phyloP scores from a whole-genome alignment of 2,113 vertebrate genomes.

The Jacana jacana region DNA sequence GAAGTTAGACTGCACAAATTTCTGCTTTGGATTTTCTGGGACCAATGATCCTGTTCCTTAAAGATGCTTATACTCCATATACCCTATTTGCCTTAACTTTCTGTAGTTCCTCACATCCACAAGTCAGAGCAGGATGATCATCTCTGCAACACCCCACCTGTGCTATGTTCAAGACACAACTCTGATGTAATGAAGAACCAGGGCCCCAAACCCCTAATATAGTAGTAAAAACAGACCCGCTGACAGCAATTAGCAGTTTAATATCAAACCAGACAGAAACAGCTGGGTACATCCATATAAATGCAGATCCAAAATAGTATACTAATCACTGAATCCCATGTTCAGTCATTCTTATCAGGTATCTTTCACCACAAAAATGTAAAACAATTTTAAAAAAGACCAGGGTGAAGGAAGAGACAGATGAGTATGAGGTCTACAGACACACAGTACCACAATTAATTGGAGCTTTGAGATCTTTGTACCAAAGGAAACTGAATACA shows the following conservation, averaged over 20 bases:
- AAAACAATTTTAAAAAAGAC: not conserved
- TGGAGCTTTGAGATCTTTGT: not conserved
- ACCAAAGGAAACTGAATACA: not conserved
- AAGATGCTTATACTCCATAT: not conserved
- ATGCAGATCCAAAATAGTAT: not conserved
- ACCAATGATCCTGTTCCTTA: not conserved
- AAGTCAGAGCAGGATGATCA: not conserved
- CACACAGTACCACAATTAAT: not conserved
- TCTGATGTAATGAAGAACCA: not conserved
- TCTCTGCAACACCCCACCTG: not conserved
- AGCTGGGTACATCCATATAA: not conserved
- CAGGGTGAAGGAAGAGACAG: not conserved
- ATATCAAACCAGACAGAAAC: not conserved
- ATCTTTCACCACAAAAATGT: not conserved
- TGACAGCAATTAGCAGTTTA: not conserved
- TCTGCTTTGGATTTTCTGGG: not conserved
- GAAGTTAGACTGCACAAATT: not conserved
- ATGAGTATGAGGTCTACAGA: not conserved
- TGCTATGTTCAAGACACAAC: not conserved
- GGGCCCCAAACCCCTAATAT: not conserved
- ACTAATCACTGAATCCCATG: not conserved
- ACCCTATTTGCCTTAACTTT: not conserved
- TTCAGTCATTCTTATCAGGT: not conserved
- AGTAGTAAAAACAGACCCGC: not conserved
- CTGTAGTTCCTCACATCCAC: not conserved